Percentiles rank a stretch among this genome's conserved stretches.
Conservation (phyloP, 2,888 invertebrate species). For the Colletes collaris region DNA sequence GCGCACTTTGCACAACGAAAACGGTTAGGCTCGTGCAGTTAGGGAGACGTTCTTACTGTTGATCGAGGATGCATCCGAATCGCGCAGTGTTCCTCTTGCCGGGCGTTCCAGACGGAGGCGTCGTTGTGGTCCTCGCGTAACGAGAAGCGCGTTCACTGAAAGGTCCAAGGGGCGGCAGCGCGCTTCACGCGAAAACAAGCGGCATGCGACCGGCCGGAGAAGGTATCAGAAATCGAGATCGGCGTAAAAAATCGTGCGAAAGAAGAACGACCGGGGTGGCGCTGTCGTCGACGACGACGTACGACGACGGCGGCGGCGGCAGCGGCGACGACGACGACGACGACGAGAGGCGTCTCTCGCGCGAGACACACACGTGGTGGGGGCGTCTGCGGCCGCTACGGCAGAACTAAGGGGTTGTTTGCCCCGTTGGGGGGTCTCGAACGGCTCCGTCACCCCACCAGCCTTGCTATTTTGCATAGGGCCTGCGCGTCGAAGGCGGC, state of each 20-base stretch:
- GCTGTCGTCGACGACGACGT: slow-evolving; percentile 67
- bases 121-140: slow-evolving; percentile 15
- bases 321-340: slow-evolving; percentile 65
- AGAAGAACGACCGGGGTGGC: slow-evolving; percentile 64
- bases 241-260: slow-evolving; percentile 33
- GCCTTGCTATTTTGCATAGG: slow-evolving; percentile 81
- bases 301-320: slow-evolving; percentile 53
- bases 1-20: background rate
- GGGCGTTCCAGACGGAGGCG: slow-evolving; percentile 9
- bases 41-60: slow-evolving; percentile 37
- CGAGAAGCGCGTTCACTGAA: slow-evolving; percentile 36
- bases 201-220: background rate
- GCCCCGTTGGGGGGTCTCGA: slow-evolving; percentile 79
- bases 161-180: slow-evolving; percentile 15
- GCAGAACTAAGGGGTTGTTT: slow-evolving; percentile 82
- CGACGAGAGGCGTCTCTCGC: slow-evolving; percentile 74
- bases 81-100: slow-evolving; percentile 17
- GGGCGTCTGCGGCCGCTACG: slow-evolving; percentile 82
- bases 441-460: slow-evolving; percentile 70
- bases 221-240: slow-evolving; percentile 39
- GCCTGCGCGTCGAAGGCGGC: slow-evolving; percentile 79
- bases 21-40: background rate
- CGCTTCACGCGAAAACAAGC: slow-evolving; percentile 15
- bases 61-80: slow-evolving; percentile 38
- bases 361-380: slow-evolving; percentile 79